These are phyloP conservation scores for Stichodactyla mertensii DNA, from an alignment of 64 coral and sea anemone species.

Conservation along the genomic window DNA sequence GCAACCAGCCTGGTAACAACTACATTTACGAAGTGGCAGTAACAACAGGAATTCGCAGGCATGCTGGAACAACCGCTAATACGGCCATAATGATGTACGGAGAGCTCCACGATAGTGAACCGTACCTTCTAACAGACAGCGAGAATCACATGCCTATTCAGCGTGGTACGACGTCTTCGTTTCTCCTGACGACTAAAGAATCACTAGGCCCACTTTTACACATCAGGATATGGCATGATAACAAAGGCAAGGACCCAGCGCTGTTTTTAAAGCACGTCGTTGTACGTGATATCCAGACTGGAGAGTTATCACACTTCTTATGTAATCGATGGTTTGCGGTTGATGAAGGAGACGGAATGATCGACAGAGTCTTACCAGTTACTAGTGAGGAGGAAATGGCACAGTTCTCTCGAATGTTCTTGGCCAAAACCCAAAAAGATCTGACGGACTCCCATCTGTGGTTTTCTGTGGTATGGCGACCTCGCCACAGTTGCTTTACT, in stretches of 20 bases:
- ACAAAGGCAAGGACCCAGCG: slow-evolving; percentile 76
- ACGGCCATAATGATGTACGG: slow-evolving; percentile 75
- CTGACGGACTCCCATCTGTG: slow-evolving; percentile 88
- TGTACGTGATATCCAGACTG: slow-evolving; percentile 55
- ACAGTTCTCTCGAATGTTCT: slow-evolving; percentile 68
- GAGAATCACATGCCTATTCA: slow-evolving; percentile 18
- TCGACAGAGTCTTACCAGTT: slow-evolving; percentile 62
- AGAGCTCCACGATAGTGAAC: slow-evolving; percentile 59
- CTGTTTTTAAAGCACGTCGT: slow-evolving; percentile 85
- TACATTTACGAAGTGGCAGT: slow-evolving; percentile 73
- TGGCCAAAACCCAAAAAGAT: slow-evolving; percentile 68
- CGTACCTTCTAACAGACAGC: slow-evolving; percentile 54
- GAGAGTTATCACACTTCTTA: slow-evolving; percentile 52
- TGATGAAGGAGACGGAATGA: slow-evolving; percentile 76
- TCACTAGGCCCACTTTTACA: slow-evolving; percentile 63
- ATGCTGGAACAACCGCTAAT: slow-evolving; percentile 88
- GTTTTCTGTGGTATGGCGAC: slow-evolving; percentile 87
- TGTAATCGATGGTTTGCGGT: slow-evolving; percentile 91
- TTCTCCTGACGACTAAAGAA: slow-evolving; percentile 71
- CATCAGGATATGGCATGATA: slow-evolving; percentile 94
- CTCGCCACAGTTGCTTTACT: slow-evolving; percentile 63
- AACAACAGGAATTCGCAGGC: slow-evolving; percentile 66
- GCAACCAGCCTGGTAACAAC: slow-evolving; percentile 35
- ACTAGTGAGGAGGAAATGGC: slow-evolving; percentile 56
- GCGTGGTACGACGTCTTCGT: slow-evolving; percentile 49